Evolutionary conservation across 2,113 vertebrate species (phyloP).

Genomic region (Lagenorhynchus albirostris): DNA sequence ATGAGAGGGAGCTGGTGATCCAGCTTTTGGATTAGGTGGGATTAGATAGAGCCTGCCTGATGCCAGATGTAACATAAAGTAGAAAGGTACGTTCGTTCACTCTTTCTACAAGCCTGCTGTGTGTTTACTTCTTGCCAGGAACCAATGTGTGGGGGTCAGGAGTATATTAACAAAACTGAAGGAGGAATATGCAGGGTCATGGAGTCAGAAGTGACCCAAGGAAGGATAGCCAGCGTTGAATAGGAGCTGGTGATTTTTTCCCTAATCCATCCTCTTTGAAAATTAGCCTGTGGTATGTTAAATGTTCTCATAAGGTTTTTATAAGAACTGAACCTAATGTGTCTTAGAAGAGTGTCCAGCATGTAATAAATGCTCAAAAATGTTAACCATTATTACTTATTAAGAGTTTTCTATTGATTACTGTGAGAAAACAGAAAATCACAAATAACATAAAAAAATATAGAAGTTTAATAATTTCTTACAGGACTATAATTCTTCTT

Average conservation of each 20-base stretch:
- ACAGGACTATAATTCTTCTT: not conserved
- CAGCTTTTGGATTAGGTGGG: constrained; percentile 80
- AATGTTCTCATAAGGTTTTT: not conserved
- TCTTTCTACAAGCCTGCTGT: constrained; percentile 81
- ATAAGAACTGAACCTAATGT: not conserved
- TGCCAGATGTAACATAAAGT: constrained; percentile 76
- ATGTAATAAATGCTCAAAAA: not conserved
- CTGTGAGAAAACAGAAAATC: not conserved
- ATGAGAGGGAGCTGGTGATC: constrained; percentile 82
- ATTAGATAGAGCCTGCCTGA: constrained; percentile 79
- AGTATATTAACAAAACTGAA: constrained; percentile 88
- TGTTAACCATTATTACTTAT: not conserved
- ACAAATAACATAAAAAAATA: not conserved
- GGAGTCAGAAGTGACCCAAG: not conserved
- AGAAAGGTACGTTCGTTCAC: constrained; percentile 77
- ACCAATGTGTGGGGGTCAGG: constrained; percentile 89
- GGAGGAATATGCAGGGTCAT: not conserved
- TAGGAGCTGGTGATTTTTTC: not conserved
- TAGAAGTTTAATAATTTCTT: not conserved
- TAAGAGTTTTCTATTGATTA: not conserved
- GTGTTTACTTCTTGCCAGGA: constrained; percentile 89
- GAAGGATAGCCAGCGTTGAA: not conserved
- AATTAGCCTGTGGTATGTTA: not conserved
- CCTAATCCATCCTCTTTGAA: not conserved
- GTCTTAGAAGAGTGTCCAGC: not conserved